Evolutionary conservation across 2,113 vertebrate genomes (phyloP), one percentile per base, ranked within the genome.

Genomic region (Pagrus major): DNA sequence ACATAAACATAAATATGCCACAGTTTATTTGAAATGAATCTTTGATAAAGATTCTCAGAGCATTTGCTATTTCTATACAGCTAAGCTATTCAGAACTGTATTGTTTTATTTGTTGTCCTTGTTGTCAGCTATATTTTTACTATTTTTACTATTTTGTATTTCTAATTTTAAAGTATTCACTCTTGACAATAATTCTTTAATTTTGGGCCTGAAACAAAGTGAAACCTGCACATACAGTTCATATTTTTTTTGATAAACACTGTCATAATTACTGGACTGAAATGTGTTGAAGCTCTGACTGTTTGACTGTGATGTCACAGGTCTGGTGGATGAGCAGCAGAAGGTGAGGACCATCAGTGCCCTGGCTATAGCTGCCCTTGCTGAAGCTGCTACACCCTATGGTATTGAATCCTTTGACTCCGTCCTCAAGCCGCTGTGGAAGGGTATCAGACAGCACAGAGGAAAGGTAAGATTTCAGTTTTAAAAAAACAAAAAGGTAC

Each of bases 391-490:
- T 14, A 99, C 98, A 14, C 98, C 98, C 5, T 99, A 99, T 5
- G 98, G 98, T 73, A 99, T 99, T 0, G 98, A 99, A 87, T 99
- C 98, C 14, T 99, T 99, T 87, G 98, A 99, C 92, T 99, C 98
- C 1, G 98, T 99, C 29, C 95, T 99, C 35, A 99, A 99, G 88
- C 98, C 98, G 14, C 93, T 99, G 0, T 99, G 98, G 98, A 99
- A 99, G 91, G 98, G 98, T 88, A 99, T 99, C 80, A 94, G 98
- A 56, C 98, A 99, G 18, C 98, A 99, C 95, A 97, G 98, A 95
- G 98, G 98, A 94, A 99, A 99, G 96, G 98, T 98, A 86, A 81
- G 56, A 15, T 2, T 18, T 16, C 25, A 3, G 20, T 58, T 10
- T 52, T 1, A 2, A 35, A 33, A 14, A 49, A 16, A 51, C 11